phyloP scores from a whole-genome alignment of 2,797 vertebrate genomes.

The Vultur gryphus region DNA sequence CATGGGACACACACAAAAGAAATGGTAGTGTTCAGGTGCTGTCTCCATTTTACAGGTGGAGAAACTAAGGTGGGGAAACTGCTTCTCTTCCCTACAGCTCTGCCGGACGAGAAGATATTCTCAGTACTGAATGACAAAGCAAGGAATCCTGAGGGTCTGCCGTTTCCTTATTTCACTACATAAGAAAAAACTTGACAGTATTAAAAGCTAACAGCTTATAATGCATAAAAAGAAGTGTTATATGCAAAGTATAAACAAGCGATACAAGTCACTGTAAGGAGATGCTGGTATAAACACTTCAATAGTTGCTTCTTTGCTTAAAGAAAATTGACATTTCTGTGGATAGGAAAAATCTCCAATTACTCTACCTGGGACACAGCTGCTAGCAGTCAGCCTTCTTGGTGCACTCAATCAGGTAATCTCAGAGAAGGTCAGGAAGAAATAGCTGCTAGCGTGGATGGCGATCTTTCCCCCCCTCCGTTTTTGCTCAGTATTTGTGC shows the following conservation, averaged over 20 bases:
- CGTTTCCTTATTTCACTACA: not conserved
- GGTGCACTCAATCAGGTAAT: not conserved
- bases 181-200: not conserved
- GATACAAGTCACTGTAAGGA: not conserved
- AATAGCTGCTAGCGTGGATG: not conserved
- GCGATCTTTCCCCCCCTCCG: fast-evolving
- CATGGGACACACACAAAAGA: not conserved
- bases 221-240: not conserved
- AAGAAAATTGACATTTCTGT: not conserved
- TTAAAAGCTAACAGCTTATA: not conserved
- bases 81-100: not conserved
- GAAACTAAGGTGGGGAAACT: not conserved
- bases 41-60: not conserved
- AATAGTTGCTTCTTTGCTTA: not conserved
- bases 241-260: not conserved
- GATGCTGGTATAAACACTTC: not conserved
- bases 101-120: not conserved
- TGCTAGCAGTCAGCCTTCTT: not conserved
- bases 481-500: not conserved
- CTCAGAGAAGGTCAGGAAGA: not conserved
- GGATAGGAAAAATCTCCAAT: not conserved
- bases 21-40: fast-evolving
- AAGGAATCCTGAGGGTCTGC: not conserved
- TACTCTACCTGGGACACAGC: not conserved
- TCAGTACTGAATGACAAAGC: not conserved